These are phyloP conservation scores for Polymixis flavicincta DNA, from an alignment of 2,888 invertebrate species.

Conservation along the genomic window DNA sequence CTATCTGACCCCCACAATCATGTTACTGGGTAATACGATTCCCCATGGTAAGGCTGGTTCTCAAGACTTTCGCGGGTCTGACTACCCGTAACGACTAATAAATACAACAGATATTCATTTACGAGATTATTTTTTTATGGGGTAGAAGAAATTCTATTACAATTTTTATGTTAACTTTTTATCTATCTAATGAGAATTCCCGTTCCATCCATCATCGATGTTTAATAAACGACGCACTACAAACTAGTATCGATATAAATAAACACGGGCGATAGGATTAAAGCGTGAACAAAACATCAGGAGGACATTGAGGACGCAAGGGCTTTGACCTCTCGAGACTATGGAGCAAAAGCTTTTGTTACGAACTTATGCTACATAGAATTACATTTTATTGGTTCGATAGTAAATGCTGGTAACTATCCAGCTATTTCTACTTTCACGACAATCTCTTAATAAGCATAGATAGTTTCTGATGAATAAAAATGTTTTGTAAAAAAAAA, in stretches of 20 bases:
- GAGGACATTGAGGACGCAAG: conserved; percentile 59
- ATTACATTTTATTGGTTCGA: conserved; percentile 24
- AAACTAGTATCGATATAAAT: conserved; percentile 60
- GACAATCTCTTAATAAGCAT: not conserved
- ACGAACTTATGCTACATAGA: conserved; percentile 4
- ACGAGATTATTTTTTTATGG: not conserved
- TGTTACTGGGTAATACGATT: too few relatives aligned
- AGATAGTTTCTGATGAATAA: not conserved
- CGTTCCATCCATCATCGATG: conserved; percentile 15
- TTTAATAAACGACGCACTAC: conserved; percentile 37
- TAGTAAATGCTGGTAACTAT: not conserved
- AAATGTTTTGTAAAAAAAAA: not conserved
- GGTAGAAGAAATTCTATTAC: not conserved
- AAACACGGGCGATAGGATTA: conserved; percentile 45
- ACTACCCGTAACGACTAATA: too few relatives aligned
- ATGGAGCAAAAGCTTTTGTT: conserved; percentile 35
- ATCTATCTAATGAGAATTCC: conserved; percentile 23
- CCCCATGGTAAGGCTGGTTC: too few relatives aligned
- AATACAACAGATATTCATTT: too few relatives aligned
- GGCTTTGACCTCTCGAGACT: conserved; percentile 60
- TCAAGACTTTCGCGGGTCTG: too few relatives aligned
- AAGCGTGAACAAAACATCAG: conserved; percentile 55
- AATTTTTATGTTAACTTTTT: not conserved
- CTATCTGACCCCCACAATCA: too few relatives aligned
- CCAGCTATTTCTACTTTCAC: not conserved